These are phyloP conservation scores for Incurvaria masculella DNA, from an alignment of 2,888 invertebrate species.

Conservation along the genomic window DNA sequence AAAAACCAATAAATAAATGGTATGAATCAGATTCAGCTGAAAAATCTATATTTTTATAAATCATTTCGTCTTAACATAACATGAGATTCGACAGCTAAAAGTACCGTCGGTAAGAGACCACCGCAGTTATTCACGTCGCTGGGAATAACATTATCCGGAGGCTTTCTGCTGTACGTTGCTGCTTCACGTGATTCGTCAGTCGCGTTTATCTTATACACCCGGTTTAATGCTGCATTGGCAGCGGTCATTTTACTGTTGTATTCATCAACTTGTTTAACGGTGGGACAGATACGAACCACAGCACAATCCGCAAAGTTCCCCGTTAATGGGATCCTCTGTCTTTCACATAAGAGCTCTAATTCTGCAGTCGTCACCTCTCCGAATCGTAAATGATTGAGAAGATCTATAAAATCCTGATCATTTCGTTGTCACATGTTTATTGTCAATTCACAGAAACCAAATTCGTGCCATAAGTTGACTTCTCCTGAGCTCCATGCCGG, in stretches of 20 bases:
- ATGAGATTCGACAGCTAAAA: constrained; percentile 15
- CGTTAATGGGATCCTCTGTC: constrained; percentile 12
- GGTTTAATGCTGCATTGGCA: constrained; percentile 3
- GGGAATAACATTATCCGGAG: constrained; percentile 13
- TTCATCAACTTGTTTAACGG: constrained; percentile 17
- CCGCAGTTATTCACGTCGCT: constrained; percentile 16
- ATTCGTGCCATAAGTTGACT: constrained; percentile 19
- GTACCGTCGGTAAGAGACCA: constrained; percentile 11
- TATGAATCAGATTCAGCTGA: too few relatives aligned
- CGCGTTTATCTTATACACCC: constrained; percentile 14
- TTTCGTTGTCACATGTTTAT: constrained; percentile 24
- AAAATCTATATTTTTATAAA: too few relatives aligned
- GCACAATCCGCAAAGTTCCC: constrained; percentile 18
- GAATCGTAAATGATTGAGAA: constrained; percentile 19
- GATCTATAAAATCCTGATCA: constrained; percentile 19
- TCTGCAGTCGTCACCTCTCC: constrained; percentile 18
- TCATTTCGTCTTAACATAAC: constrained; percentile 21
- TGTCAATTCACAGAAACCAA: constrained; percentile 21
- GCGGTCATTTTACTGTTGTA: constrained; percentile 16
- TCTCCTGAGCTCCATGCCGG: constrained; percentile 14
- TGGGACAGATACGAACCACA: constrained; percentile 19
- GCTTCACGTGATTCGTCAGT: constrained; percentile 19
- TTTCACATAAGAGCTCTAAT: constrained; percentile 15
- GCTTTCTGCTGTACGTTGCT: constrained; percentile 17
- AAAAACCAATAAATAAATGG: too few relatives aligned